Base-by-base conservation (phyloP, 2,888 invertebrate species). In the Synergus itoensis region DNA sequence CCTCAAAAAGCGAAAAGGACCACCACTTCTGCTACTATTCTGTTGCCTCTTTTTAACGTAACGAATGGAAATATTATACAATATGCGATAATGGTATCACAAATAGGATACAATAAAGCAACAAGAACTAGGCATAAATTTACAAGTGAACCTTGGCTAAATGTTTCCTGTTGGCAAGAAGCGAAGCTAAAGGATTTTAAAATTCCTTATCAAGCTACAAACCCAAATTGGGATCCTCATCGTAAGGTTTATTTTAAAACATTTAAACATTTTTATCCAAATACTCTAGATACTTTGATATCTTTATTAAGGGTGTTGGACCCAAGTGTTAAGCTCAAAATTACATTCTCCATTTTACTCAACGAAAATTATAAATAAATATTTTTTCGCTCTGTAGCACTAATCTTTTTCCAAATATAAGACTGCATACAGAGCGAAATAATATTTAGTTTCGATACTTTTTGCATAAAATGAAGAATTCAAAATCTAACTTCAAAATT, bases 41-140 rank as follows among this genome's bases (percentile, higher is more conserved):
- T 92, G 60, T 83, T 92, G 40, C 92, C 92, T 5, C 62, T 91
- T 48, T 92, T 92, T 82, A 84, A 86, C 2, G 53, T 65, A 12
- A 81, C 87, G 18, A 87, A 87, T 69, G 92, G 92, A 4, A 81
- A 87, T 3, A 87, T 92, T 14, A 83, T 82, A 63, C 89, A 86
- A 80, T 92, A 92, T 79, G 87, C 91, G 11, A 85, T 92, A 28
- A 90, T 91, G 79, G 89, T 92, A 36, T 84, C 91, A 11, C 87
- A 85, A 81, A 57, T 73, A 18, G 86, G 87, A 11, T 81, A 84
- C 60, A 88, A 87, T 67, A 81, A 82, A 16, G 80, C 77, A 11
- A 76, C 69, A 0, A 80, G 77, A 8, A 82, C 65, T 0, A 86
- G 90, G 75, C 87, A 87, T 43, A 76, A 86, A 28, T 18, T 86